A percentile compares a stretch with the other conserved stretches of the same genome.
Evolutionary conservation across 2,113 vertebrate genomes (phyloP).

Genomic region (Psilopsiagon aymara): DNA sequence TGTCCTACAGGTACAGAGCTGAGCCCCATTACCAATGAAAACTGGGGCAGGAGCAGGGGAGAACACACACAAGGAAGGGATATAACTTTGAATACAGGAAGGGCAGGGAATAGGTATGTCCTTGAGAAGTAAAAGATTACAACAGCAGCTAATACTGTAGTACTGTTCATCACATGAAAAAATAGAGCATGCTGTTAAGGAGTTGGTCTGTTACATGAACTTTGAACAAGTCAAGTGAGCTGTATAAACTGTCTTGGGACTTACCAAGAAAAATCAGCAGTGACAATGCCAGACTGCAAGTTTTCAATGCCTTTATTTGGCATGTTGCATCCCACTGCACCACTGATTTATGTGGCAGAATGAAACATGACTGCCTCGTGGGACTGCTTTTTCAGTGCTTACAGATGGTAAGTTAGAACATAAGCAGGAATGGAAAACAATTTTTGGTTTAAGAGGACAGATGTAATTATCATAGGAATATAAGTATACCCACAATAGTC

Average conservation of each 20-base stretch:
- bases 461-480: not conserved
- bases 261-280: not conserved
- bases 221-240: not conserved
- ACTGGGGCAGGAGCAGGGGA: not conserved
- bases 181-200: accelerated
- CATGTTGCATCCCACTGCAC: not conserved
- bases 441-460: not conserved
- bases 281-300: not conserved
- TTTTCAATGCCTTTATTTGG: not conserved
- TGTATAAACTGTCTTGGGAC: not conserved
- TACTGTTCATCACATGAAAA: not conserved
- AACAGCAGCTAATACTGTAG: not conserved
- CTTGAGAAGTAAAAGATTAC: not conserved
- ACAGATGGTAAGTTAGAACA: not conserved
- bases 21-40: not conserved
- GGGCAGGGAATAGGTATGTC: not conserved
- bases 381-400: slow-evolving; percentile 9
- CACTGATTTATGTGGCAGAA: slow-evolving; percentile 2
- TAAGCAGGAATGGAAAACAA: not conserved
- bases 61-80: accelerated
- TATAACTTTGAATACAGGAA: not conserved
- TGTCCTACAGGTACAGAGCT: not conserved
- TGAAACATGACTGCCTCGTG: not conserved
- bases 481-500: not conserved
- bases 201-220: accelerated